Percentiles rank a stretch among this genome's conserved stretches.
These are phyloP conservation scores for Euthynnus affinis DNA, from an alignment of 2,797 vertebrate genomes.

Conservation along the genomic window DNA sequence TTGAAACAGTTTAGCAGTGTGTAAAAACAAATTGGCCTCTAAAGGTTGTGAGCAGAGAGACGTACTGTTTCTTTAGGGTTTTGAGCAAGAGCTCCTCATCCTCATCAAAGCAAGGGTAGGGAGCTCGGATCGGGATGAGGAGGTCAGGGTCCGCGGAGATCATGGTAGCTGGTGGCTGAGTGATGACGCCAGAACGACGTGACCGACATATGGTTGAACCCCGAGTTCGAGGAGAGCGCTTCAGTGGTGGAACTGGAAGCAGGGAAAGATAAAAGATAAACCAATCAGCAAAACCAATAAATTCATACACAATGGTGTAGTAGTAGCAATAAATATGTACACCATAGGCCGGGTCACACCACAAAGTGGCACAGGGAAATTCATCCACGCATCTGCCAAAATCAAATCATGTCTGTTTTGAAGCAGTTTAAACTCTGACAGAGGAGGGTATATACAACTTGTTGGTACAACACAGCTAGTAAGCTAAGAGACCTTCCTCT, in stretches of 20 bases:
- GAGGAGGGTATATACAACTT: not conserved
- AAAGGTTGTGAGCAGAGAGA: constrained; percentile 28
- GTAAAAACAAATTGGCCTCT: not conserved
- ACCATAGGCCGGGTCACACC: not conserved
- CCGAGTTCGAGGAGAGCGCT: constrained; percentile 87
- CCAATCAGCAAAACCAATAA: constrained; percentile 1
- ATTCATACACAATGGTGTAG: not conserved
- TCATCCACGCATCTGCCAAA: not conserved
- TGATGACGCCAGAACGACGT: constrained; percentile 86
- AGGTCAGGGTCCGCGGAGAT: constrained; percentile 94
- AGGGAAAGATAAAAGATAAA: constrained; percentile 29
- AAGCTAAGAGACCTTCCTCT: no score
- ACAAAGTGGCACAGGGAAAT: not conserved
- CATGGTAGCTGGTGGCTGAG: constrained; percentile 83
- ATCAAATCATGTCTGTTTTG: not conserved
- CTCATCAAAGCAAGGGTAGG: constrained; percentile 90
- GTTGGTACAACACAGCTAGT: no score
- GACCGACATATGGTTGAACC: constrained; percentile 91
- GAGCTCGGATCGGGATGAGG: constrained; percentile 91
- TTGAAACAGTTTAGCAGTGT: constrained; percentile 10
- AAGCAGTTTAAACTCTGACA: not conserved
- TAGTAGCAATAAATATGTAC: not conserved
- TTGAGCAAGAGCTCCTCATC: constrained; percentile 91
- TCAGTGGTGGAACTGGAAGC: constrained; percentile 88
- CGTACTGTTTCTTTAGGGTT: constrained; percentile 93